Evolutionary conservation across 2,888 invertebrate genomes (phyloP).

Genomic region (Macrophya annulata): DNA sequence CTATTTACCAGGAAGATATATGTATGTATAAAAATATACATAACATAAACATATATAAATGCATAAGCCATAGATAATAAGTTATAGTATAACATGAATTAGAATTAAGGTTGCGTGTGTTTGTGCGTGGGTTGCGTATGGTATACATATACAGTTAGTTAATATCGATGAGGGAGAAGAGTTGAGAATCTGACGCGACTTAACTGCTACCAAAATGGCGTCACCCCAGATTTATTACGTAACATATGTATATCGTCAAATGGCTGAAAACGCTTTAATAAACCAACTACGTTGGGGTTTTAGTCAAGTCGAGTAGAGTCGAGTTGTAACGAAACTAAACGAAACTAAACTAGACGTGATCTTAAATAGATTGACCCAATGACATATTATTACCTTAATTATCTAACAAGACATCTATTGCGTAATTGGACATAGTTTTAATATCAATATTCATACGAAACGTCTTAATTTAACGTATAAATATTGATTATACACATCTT

Average conservation of each 20-base stretch:
- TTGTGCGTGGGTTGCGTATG: no score
- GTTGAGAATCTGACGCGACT: background rate
- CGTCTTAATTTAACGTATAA: no score
- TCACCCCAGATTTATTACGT: slow-evolving; percentile 8
- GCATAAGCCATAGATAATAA: background rate
- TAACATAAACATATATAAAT: background rate
- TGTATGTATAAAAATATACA: no score
- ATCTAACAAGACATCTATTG: slow-evolving; percentile 42
- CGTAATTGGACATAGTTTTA: slow-evolving; percentile 43
- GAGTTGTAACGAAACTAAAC: background rate
- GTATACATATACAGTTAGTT: slow-evolving; percentile 55
- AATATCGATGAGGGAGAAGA: slow-evolving; percentile 56
- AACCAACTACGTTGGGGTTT: background rate
- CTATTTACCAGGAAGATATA: no score
- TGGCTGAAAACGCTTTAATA: background rate
- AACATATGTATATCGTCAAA: background rate
- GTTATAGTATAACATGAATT: background rate
- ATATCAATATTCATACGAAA: slow-evolving; percentile 8
- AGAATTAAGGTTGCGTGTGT: background rate
- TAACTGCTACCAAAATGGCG: slow-evolving; percentile 66
- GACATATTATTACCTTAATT: slow-evolving; percentile 70
- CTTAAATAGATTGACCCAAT: slow-evolving; percentile 75
- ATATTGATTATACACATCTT: no score
- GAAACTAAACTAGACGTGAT: slow-evolving; percentile 62
- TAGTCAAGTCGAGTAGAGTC: no score